Evolutionary conservation across 2,888 invertebrate genomes (phyloP).

Genomic region (Ganaspis brasiliensis): DNA sequence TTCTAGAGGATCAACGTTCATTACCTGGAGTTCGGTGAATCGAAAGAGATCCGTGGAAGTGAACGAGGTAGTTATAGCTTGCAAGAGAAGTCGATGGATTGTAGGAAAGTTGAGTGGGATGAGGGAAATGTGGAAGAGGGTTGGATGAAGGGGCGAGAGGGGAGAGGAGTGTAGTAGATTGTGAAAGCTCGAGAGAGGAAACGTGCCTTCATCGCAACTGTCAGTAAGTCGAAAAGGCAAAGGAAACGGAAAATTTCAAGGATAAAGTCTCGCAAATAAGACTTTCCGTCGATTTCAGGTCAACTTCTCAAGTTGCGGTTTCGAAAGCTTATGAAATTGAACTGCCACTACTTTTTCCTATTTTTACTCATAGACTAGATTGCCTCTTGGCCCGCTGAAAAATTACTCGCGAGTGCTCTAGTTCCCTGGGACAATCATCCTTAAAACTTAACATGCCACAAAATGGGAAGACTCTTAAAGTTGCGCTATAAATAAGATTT

Average conservation of each 20-base stretch:
- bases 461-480: not conserved
- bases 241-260: constrained; percentile 55
- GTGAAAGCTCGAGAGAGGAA: constrained; percentile 46
- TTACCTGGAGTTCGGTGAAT: constrained; percentile 55
- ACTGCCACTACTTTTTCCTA: constrained; percentile 39
- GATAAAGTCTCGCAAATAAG: constrained; percentile 65
- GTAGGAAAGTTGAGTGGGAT: constrained; percentile 29
- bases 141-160: constrained; percentile 24
- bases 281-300: constrained; percentile 55
- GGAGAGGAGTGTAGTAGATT: constrained; percentile 3
- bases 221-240: constrained; percentile 60
- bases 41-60: constrained; percentile 48
- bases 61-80: constrained; percentile 45
- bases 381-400: constrained; percentile 60
- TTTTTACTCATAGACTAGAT: constrained; percentile 47
- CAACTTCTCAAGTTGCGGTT: constrained; percentile 64
- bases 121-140: constrained; percentile 25
- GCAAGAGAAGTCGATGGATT: constrained; percentile 7
- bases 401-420: constrained; percentile 58
- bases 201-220: constrained; percentile 62
- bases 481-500: not conserved
- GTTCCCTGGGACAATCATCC: not conserved
- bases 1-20: constrained; percentile 54
- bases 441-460: not conserved
- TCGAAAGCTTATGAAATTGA: constrained; percentile 67